Base-by-base conservation (phyloP, 2,888 invertebrate genomes). In the Erebia aethiops region DNA sequence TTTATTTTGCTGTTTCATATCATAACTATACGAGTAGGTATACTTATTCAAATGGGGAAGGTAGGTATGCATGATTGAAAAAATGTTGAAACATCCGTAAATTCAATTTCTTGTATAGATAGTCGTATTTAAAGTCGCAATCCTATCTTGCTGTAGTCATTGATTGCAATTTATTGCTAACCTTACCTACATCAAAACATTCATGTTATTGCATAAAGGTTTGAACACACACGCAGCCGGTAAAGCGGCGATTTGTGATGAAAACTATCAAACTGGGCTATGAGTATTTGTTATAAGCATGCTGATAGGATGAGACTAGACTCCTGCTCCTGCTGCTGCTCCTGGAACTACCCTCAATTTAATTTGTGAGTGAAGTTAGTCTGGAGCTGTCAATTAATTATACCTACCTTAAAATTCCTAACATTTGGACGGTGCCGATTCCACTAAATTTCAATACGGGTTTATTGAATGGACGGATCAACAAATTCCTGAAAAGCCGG, bases 151-250 rank as follows among this genome's bases (percentile, higher is more conserved):
- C 73, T 43, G 58, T 71, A 70, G 68, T 76, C 74, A 74, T 74
- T 84, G 81, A 85, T 85, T 84, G 82, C 82, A 80, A 87, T 84
- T 85, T 84, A 84, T 83, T 71, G 76, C 78, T 41, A 70, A 67
- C 46, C 67, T 63, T 57, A n/a, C n/a, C n/a, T n/a, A 56, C 67
- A 52, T 70, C 54, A 61, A 70, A 70, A 67, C 58, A 58, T 58
- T 58, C 26, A 58, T 60, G 41, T 46, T 51, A 43, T 51, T 18
- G 16, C 9, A 2, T 18, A 54, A 54, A 18, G 54, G 54, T 0
- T 54, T 18, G 10, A 18, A 18, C 54, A 18, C 10, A 9, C 54
- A 9, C 54, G 18, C 4, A 35, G 35, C 7, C 54, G 54, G 8
- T 54, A 54, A 11, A 16, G 46, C 13, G 46, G 46, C 46, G 13